Evolutionary conservation across 2,797 vertebrate genomes (phyloP), one percentile per base, ranked within the genome.

Genomic region (Sebastes hubbsi): DNA sequence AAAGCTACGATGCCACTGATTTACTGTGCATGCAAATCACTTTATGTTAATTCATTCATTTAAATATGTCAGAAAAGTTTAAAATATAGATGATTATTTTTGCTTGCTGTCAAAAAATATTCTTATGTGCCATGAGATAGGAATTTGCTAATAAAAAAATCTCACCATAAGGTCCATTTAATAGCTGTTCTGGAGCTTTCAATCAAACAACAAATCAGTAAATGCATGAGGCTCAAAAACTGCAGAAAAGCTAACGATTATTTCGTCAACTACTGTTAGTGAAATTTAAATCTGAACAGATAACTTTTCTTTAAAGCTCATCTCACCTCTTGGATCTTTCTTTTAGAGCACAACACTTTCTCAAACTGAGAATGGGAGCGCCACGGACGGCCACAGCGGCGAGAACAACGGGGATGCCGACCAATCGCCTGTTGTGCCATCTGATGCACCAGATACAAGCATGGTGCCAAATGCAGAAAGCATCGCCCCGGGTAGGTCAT

Each of bases 401-500:
- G 88, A 92, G 54, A 93, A 89, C 78, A 81, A 89, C 42, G 36
- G 81, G 64, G 95, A 92, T 36, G 90, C 80, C 12, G 87, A 95
- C 25, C 86, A 95, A 30, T 81, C 91, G 8, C 91, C 95, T n/a
- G 89, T 92, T 77, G 95, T 94, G 22, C 94, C 94, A 55, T 95
- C 95, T 63, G 96, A 97, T 56, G 93, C 94, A 8, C 90, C 95
- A 0, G 94, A 97, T 34, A 93, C 94, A 63, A 92, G 84, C 69
- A 94, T 86, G 49, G 94, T 89, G 66, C 94, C 96, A 6, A 95
- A 97, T 88, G 97, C 97, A 58, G 96, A 96, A 68, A 96, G 73
- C 77, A 97, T 99, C 2, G 98, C 98, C 30, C 97, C 98, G 85
- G 98, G 98, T 99, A 95, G 93, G 54, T 92, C 20, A 7, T 2